A percentile compares a stretch with the other conserved stretches of the same genome.
Conservation (phyloP, 2,888 invertebrate genomes). For the Tiliacea aurago region DNA sequence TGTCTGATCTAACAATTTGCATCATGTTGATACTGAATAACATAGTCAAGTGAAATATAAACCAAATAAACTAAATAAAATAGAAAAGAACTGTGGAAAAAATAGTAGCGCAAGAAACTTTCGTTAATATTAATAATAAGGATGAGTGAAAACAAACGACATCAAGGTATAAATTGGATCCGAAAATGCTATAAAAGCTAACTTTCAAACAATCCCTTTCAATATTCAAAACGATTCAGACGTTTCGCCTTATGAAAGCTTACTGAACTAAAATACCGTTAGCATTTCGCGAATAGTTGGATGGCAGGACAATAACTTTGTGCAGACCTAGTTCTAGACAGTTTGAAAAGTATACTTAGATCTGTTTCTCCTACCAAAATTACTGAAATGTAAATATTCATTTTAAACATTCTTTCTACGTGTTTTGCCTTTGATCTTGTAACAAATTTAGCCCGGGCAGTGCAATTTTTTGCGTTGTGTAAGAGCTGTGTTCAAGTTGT, state of each 20-base stretch:
- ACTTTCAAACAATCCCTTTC: slow-evolving; percentile 41
- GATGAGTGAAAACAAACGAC: neutral
- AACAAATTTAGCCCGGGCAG: slow-evolving; percentile 1
- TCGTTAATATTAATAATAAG: neutral
- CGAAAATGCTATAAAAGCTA: neutral
- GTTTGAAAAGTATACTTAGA: slow-evolving; percentile 19
- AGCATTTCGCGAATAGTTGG: slow-evolving; percentile 25
- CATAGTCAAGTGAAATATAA: neutral
- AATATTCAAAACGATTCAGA: slow-evolving; percentile 20
- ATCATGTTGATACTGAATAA: slow-evolving; percentile 4
- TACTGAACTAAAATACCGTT: slow-evolving; percentile 16
- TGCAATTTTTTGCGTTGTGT: neutral
- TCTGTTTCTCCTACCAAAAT: neutral
- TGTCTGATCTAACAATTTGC: slow-evolving; percentile 4
- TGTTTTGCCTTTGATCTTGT: neutral
- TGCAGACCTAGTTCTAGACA: slow-evolving; percentile 13
- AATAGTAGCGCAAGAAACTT: neutral
- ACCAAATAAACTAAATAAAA: neutral
- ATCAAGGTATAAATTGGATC: slow-evolving; percentile 1
- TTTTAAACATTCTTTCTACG: neutral
- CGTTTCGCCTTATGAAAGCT: slow-evolving; percentile 11
- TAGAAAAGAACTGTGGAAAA: neutral
- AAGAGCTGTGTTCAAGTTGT: neutral
- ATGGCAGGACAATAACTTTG: slow-evolving; percentile 24
- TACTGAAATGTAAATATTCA: neutral